Evolutionary conservation across 2,113 vertebrate species (phyloP).

Genomic region (Dinomys branickii): DNA sequence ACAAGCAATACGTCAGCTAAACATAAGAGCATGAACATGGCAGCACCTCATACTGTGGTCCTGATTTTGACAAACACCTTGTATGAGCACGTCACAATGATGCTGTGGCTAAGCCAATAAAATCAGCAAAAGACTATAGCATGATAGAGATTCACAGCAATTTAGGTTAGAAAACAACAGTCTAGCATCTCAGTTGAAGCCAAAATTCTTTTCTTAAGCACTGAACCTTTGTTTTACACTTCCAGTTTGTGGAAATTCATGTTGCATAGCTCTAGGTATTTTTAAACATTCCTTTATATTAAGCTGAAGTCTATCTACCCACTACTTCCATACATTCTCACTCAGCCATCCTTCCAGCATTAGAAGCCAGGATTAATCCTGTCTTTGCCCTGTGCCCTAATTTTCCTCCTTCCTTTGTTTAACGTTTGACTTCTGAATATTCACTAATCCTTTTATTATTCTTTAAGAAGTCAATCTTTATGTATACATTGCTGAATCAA

Average conservation of each 20-base stretch:
- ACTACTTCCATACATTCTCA: background rate
- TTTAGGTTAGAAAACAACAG: background rate
- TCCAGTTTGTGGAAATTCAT: background rate
- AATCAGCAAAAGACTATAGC: background rate
- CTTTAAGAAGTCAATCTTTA: background rate
- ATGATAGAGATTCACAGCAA: background rate
- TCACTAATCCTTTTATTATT: background rate
- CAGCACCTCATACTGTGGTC: background rate
- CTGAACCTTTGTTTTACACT: background rate
- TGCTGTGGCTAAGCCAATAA: background rate
- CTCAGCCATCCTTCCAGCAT: background rate
- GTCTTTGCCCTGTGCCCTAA: background rate
- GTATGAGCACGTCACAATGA: background rate
- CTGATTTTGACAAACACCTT: background rate
- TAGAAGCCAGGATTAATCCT: background rate
- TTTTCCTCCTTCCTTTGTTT: background rate
- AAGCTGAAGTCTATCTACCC: background rate
- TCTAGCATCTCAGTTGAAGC: background rate
- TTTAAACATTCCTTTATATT: background rate
- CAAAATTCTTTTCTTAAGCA: background rate
- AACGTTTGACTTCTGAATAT: background rate
- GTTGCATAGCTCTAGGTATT: background rate
- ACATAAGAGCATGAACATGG: background rate
- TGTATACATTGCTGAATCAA: background rate
- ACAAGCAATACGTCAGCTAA: background rate